Percentiles rank a stretch among this genome's conserved stretches.
Evolutionary conservation across 2,113 vertebrate genomes (phyloP).

Genomic region (Clarias magur): DNA sequence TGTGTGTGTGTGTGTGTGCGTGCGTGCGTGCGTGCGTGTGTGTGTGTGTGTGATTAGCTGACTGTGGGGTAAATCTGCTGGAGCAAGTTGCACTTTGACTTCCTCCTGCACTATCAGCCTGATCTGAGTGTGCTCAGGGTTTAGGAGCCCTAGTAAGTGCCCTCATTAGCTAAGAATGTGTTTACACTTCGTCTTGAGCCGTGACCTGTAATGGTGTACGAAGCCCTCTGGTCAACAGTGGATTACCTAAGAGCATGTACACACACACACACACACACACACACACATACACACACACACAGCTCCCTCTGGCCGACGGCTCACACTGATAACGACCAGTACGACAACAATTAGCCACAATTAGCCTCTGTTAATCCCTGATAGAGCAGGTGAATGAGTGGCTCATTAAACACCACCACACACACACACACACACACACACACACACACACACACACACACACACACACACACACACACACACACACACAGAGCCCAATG

Average conservation of each 20-base stretch:
- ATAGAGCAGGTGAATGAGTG: slow-evolving; percentile 13
- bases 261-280: slow-evolving; percentile 25
- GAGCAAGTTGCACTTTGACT: slow-evolving; percentile 27
- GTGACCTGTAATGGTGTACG: slow-evolving; percentile 72
- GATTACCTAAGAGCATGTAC: slow-evolving; percentile 67
- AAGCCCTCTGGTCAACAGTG: slow-evolving; percentile 74
- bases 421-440: not conserved
- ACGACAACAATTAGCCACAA: slow-evolving; percentile 27
- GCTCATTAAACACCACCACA: not conserved
- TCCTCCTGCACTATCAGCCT: slow-evolving; percentile 22
- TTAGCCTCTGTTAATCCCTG: slow-evolving; percentile 38
- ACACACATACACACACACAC: slow-evolving; percentile 22
- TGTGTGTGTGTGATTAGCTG: not conserved
- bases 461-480: slow-evolving; percentile 1
- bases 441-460: too few relatives aligned
- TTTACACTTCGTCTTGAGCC: slow-evolving; percentile 70
- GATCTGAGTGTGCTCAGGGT: slow-evolving; percentile 31
- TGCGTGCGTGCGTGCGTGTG: not conserved
- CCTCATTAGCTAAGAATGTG: slow-evolving; percentile 77
- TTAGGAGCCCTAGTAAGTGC: slow-evolving; percentile 40
- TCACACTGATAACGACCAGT: slow-evolving; percentile 4
- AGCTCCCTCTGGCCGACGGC: not conserved
- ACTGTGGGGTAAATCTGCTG: slow-evolving; percentile 1
- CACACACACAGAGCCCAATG: not conserved
- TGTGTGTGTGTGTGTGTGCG: too few relatives aligned